Evolutionary conservation across 2,888 invertebrate genomes (phyloP).

Genomic region (Abrostola triplasia): DNA sequence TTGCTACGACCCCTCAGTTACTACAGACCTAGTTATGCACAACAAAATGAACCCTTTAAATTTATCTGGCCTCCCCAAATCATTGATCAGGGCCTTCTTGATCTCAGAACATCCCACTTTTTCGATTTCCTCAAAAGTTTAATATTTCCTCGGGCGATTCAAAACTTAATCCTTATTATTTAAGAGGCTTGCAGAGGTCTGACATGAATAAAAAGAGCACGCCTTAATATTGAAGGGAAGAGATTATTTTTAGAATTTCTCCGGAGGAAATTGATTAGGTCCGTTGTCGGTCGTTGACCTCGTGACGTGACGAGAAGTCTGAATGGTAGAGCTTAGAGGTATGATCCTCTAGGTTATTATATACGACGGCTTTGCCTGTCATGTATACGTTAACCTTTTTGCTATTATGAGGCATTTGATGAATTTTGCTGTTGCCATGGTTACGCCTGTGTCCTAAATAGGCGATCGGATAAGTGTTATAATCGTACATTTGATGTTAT

Average conservation of each 20-base stretch:
- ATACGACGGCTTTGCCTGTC: no score
- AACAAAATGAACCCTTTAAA: neutral
- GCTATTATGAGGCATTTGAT: no score
- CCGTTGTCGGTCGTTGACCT: neutral
- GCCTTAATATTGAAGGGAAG: conserved; percentile 31
- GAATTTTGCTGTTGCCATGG: no score
- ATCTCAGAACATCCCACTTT: neutral
- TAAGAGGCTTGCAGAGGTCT: conserved; percentile 17
- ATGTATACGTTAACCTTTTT: no score
- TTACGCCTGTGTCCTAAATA: no score
- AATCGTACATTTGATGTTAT: no score
- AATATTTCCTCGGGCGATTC: conserved; percentile 14
- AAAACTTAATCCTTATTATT: conserved; percentile 37
- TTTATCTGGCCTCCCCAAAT: neutral
- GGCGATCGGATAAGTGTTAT: no score
- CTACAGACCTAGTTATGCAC: no score
- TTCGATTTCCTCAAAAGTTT: conserved; percentile 23
- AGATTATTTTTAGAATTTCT: conserved; percentile 41
- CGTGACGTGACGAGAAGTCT: conserved; percentile 31
- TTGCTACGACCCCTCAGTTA: no score
- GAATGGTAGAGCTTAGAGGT: conserved; percentile 19
- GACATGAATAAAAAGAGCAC: conserved; percentile 33
- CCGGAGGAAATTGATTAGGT: conserved; percentile 41
- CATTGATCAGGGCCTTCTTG: neutral
- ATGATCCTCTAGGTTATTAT: conserved; percentile 3